Conservation (phyloP, 2,797 vertebrate species). For the Scyliorhinus canicula region DNA sequence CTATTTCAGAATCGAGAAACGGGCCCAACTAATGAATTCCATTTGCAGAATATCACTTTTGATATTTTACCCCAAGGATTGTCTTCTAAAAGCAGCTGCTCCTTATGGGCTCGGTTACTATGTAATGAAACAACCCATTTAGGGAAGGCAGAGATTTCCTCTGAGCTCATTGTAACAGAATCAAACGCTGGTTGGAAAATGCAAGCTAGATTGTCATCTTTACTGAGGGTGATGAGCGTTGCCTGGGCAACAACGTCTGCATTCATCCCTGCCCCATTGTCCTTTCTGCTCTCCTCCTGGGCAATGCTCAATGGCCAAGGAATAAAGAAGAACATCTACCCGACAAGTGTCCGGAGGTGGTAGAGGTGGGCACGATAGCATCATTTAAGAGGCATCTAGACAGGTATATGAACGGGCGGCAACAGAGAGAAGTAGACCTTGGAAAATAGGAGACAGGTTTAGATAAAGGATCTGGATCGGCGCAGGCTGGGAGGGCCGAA, state of each 20-base stretch:
- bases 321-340: not conserved
- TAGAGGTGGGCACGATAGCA: too few relatives aligned
- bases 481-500: too few relatives aligned
- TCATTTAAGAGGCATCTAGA: too few relatives aligned
- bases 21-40: constrained; percentile 6
- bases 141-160: not conserved
- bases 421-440: too few relatives aligned
- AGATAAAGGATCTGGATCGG: too few relatives aligned
- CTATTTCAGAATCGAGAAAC: not conserved
- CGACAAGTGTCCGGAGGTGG: not conserved
- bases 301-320: not conserved
- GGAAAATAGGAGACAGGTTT: too few relatives aligned
- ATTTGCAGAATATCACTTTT: not conserved
- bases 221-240: not conserved
- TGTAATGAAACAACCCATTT: not conserved
- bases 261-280: not conserved
- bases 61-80: constrained; percentile 13
- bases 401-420: too few relatives aligned
- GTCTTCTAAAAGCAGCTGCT: not conserved
- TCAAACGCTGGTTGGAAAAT: not conserved
- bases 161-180: not conserved
- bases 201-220: not conserved
- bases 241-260: not conserved
- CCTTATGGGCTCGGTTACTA: not conserved
- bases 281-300: not conserved